Evolutionary conservation across 2,113 vertebrate genomes (phyloP).

Genomic region (Rynchops niger): DNA sequence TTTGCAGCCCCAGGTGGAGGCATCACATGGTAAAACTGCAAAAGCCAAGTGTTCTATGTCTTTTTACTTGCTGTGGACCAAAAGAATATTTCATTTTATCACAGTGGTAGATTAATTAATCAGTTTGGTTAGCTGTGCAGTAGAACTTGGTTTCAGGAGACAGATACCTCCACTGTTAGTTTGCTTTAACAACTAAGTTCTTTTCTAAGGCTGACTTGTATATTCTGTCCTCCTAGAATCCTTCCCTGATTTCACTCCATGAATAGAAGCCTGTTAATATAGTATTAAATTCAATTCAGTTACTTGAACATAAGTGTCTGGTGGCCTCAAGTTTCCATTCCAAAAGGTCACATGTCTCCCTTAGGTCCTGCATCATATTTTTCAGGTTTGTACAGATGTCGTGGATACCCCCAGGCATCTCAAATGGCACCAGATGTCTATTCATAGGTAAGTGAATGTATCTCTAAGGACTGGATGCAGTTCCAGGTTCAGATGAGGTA

Average conservation of each 20-base stretch:
- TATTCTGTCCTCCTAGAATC: not conserved
- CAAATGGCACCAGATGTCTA: not conserved
- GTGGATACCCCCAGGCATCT: not conserved
- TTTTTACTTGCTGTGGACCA: not conserved
- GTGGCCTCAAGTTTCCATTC: not conserved
- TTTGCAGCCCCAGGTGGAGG: not conserved
- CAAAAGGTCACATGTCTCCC: constrained; percentile 26
- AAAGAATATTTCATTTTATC: not conserved
- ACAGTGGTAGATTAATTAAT: not conserved
- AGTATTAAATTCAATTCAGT: not conserved
- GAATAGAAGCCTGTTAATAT: not conserved
- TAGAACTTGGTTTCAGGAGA: not conserved
- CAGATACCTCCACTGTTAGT: not conserved
- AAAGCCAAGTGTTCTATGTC: not conserved
- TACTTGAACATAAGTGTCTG: not conserved
- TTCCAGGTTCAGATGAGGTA: not conserved
- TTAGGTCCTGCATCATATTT: not conserved
- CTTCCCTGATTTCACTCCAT: not conserved
- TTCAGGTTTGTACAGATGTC: not conserved
- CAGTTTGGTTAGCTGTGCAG: not conserved
- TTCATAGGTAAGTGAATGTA: not conserved
- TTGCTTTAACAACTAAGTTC: accelerated
- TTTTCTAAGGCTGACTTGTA: not conserved
- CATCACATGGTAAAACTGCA: not conserved
- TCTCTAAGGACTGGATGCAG: not conserved